These are phyloP conservation scores for Drosophila mimetica DNA, from an alignment of 2,888 invertebrate genomes.

Conservation along the genomic window DNA sequence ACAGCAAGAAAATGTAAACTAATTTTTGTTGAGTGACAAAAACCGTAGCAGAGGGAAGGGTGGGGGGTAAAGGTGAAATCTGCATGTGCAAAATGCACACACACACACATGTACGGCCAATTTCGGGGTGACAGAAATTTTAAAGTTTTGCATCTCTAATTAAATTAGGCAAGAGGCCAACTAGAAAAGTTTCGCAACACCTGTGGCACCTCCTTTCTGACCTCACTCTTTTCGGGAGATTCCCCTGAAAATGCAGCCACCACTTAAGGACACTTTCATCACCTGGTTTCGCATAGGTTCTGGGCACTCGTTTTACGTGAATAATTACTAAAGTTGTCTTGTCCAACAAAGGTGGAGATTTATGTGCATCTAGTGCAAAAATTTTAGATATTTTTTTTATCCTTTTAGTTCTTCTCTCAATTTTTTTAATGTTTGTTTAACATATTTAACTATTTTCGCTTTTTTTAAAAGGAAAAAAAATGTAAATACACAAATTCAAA, in stretches of 20 bases:
- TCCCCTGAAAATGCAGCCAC: constrained; percentile 10
- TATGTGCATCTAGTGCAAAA: constrained; percentile 61
- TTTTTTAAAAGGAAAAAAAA: no score
- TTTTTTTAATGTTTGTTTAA: not conserved
- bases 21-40: constrained; percentile 44
- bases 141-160: constrained; percentile 64
- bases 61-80: not conserved
- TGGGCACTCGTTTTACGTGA: constrained; percentile 42
- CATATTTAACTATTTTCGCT: no score
- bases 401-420: not conserved
- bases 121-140: constrained; percentile 55
- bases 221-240: not conserved
- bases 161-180: constrained; percentile 56
- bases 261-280: constrained; percentile 48
- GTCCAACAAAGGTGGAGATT: constrained; percentile 48
- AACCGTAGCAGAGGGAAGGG: constrained; percentile 4
- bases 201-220: constrained; percentile 45
- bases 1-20: constrained; percentile 62
- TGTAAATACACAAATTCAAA: not conserved
- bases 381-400: constrained; percentile 17
- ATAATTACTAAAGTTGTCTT: constrained; percentile 72
- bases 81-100: constrained; percentile 19
- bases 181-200: constrained; percentile 40
- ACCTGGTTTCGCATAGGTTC: constrained; percentile 40
- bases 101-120: constrained; percentile 50